Evolutionary conservation across 2,113 vertebrate species (phyloP).

Genomic region (Phyllostomus hastatus): DNA sequence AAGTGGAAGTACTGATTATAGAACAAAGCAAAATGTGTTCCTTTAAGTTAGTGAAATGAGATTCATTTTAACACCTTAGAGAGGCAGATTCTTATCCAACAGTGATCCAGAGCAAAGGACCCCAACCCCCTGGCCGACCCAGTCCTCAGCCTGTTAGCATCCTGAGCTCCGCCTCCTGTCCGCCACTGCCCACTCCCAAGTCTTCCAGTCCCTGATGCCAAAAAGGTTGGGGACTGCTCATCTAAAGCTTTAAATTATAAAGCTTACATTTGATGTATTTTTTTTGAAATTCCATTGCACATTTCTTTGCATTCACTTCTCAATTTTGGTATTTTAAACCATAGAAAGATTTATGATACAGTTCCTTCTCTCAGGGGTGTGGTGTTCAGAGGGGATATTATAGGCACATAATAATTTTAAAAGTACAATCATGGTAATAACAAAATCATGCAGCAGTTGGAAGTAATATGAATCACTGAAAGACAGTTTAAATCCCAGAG

Average conservation of each 20-base stretch:
- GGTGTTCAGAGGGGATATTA: background rate
- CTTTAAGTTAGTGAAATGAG: background rate
- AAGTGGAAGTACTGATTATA: background rate
- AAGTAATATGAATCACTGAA: background rate
- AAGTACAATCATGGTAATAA: background rate
- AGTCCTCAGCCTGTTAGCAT: too few relatives aligned
- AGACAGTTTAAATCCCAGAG: background rate
- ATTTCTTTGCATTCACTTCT: background rate
- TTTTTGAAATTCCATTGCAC: background rate
- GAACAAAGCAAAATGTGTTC: background rate
- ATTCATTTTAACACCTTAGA: background rate
- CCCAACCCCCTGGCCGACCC: too few relatives aligned
- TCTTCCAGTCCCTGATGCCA: too few relatives aligned
- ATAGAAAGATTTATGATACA: background rate
- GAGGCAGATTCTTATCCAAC: background rate
- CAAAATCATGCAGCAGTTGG: background rate
- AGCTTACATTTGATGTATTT: too few relatives aligned
- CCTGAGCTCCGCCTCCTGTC: too few relatives aligned
- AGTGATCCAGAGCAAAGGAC: background rate
- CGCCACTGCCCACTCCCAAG: too few relatives aligned
- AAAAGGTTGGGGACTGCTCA: too few relatives aligned
- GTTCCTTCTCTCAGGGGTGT: background rate
- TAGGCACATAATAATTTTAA: background rate
- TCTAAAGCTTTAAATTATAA: background rate
- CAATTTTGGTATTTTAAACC: background rate